phyloP scores from a whole-genome alignment of 2,888 invertebrate species.

The Dinocampus coccinellae region DNA sequence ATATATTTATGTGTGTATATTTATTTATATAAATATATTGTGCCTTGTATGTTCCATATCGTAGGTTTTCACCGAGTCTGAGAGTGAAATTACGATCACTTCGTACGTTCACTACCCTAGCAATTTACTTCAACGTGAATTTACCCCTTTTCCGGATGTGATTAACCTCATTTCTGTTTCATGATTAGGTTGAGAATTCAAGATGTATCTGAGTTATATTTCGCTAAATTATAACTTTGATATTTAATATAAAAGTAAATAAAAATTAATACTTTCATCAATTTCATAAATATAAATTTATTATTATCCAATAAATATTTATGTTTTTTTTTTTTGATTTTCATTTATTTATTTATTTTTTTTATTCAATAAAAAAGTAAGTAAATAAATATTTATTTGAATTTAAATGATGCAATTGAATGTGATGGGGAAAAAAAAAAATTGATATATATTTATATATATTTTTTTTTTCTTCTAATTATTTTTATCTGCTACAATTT shows the following conservation, averaged over 20 bases:
- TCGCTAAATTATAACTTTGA: slow-evolving; percentile 8
- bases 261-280: too few species aligned
- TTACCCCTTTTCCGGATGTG: slow-evolving; percentile 32
- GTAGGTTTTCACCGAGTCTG: slow-evolving; percentile 1
- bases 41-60: background rate
- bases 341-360: too few species aligned
- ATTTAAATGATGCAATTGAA: too few species aligned
- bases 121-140: slow-evolving; percentile 29
- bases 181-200: slow-evolving; percentile 32
- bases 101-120: slow-evolving; percentile 4
- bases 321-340: background rate
- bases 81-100: slow-evolving; percentile 17
- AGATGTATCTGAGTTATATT: background rate
- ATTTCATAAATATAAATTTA: too few species aligned
- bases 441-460: background rate
- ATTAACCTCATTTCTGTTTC: slow-evolving; percentile 37
- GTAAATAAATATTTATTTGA: too few species aligned
- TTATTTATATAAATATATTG: background rate
- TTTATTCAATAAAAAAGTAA: too few species aligned
- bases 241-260: too few species aligned
- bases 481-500: too few species aligned
- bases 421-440: too few species aligned
- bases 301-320: too few species aligned
- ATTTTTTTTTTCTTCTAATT: background rate
- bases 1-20: background rate